A percentile compares a stretch with the other conserved stretches of the same genome.
Conservation (phyloP, 30 jellyfish, hydroid and myxozoan species). For the Turritopsis rubra region DNA sequence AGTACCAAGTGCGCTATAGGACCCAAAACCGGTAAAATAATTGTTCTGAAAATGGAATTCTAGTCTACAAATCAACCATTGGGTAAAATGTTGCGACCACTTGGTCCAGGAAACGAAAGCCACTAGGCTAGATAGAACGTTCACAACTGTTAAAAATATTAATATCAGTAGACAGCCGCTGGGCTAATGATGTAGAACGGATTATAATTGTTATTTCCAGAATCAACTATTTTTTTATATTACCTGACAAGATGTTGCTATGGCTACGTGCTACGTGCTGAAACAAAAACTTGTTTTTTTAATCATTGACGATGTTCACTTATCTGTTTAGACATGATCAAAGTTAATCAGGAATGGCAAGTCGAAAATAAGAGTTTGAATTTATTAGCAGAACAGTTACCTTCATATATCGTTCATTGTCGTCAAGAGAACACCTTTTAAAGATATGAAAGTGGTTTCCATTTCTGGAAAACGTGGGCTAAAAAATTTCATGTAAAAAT, state of each 20-base stretch:
- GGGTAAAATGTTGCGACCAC: background rate
- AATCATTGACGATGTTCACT: background rate
- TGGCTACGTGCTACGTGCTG: background rate
- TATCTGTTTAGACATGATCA: background rate
- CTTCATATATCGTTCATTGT: background rate
- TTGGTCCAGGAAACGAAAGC: background rate
- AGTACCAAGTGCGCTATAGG: background rate
- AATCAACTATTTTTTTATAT: background rate
- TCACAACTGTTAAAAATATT: background rate
- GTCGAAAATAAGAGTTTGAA: background rate
- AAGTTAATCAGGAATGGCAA: background rate
- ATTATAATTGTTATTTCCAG: background rate
- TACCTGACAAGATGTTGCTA: background rate
- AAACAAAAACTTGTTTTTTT: background rate
- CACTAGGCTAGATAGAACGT: background rate
- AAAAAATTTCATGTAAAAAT: too few relatives aligned
- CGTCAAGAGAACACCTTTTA: background rate
- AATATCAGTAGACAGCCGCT: background rate
- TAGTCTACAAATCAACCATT: background rate
- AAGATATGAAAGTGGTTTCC: background rate
- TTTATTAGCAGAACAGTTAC: background rate
- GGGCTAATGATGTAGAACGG: background rate
- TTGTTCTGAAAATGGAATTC: background rate
- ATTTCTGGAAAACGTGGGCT: background rate
- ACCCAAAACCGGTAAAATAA: background rate